Evolutionary conservation across 2,113 vertebrate species (phyloP).

Genomic region (Hyperoodon ampullatus): DNA sequence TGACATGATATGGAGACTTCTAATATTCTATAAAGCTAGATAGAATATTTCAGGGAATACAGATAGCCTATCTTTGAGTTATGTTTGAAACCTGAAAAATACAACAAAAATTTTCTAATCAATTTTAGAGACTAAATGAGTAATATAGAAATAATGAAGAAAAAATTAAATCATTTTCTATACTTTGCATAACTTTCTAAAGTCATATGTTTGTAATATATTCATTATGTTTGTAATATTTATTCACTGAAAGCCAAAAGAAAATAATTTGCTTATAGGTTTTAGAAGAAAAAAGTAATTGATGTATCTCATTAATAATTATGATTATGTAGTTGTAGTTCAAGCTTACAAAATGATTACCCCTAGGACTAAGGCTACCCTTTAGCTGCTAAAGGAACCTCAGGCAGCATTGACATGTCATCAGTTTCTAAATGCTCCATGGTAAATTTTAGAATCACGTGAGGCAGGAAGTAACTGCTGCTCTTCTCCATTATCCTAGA

Average conservation of each 20-base stretch:
- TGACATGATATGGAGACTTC: neutral
- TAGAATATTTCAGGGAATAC: neutral
- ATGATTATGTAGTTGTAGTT: neutral
- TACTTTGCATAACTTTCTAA: neutral
- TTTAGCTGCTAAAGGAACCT: neutral
- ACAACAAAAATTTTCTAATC: neutral
- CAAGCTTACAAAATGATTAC: neutral
- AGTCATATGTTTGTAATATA: neutral
- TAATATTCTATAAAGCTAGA: neutral
- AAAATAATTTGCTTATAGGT: neutral
- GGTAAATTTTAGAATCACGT: neutral
- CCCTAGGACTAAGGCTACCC: neutral
- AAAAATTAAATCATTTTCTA: neutral
- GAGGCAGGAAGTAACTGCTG: neutral
- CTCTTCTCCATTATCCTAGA: neutral
- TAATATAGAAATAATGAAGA: neutral
- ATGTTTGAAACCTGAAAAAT: neutral
- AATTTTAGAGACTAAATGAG: neutral
- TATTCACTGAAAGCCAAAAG: neutral
- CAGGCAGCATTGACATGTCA: neutral
- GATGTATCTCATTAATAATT: neutral
- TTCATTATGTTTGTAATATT: neutral
- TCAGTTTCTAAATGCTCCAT: neutral
- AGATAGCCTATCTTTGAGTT: neutral
- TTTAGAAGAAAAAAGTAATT: neutral